phyloP scores from a whole-genome alignment of 2,113 vertebrate species.

The Nicator chloris region DNA sequence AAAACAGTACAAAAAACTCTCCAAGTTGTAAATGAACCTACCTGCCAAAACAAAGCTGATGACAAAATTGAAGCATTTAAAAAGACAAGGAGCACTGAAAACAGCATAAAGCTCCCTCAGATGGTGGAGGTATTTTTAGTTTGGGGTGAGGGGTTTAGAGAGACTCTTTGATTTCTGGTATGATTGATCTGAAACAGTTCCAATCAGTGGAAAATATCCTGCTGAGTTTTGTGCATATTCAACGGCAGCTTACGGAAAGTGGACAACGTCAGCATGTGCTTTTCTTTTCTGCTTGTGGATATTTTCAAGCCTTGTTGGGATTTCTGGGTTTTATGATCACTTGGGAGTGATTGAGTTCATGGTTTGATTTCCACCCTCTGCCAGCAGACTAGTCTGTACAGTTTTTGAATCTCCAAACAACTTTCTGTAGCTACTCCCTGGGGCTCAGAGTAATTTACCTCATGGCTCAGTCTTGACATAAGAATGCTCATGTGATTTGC shows the following conservation, averaged over 20 bases:
- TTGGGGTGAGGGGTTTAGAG: neutral
- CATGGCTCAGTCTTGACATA: slow-evolving; percentile 5
- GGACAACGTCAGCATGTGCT: neutral
- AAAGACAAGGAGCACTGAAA: neutral
- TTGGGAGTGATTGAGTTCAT: neutral
- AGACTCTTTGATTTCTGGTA: neutral
- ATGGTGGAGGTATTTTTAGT: neutral
- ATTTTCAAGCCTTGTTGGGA: neutral
- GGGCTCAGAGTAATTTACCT: neutral
- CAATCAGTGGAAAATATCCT: neutral
- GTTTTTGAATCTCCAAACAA: neutral
- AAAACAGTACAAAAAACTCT: neutral
- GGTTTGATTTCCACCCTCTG: neutral
- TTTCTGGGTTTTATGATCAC: neutral
- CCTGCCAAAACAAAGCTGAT: slow-evolving; percentile 15
- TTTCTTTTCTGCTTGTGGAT: neutral
- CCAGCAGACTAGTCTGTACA: neutral
- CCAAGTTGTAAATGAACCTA: neutral
- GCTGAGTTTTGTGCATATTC: neutral
- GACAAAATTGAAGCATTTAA: neutral
- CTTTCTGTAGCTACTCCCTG: neutral
- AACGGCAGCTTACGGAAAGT: neutral
- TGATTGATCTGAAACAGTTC: neutral
- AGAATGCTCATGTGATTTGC: slow-evolving; percentile 1
- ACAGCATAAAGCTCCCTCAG: neutral